Evolutionary conservation across 1,140 invertebrate genomes (phyloP), one percentile per base, ranked within the genome.

Genomic region (Zeugodacus cucurbitae): DNA sequence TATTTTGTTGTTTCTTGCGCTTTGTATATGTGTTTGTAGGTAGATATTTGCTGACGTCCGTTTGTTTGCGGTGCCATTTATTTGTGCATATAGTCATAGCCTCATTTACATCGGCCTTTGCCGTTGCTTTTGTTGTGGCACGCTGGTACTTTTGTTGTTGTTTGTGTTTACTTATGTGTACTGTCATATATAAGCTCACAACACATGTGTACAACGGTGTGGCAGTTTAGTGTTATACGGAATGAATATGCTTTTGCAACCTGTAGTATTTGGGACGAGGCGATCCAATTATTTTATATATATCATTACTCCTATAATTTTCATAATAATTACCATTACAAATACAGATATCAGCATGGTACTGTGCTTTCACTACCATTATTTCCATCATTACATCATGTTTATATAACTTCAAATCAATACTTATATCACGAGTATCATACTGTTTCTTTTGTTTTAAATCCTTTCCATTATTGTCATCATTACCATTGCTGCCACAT

Each of bases 41-140:
- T 37, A 26, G 8, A n/a, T 82, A 48, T 48, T 48, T 82, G 74
- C 74, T 82, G 74, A 44, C 11, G 74, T 82, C 74, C 41, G 41
- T 82, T 82, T 82, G 74, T 82, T 82, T 82, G 74, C 41, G 74
- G 74, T 82, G 41, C 74, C 48, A 82, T 48, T 82, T 82, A 48
- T 82, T 82, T 82, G 74, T 82, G n/a, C 41, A 82, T 82, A 48
- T 82, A 48, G 74, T 82, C 41, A 26, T 82, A 82, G 22, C 74
- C 74, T 82, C 37, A 82, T 82, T 82, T 48, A 26, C 41, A 82
- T 48, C 74, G 44, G 44, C 34, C 34, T 34, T 82, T 48, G 34
- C 20, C 26, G 41, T 82, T 32, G 62, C 20, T 74, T 32, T 74
- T 74, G 32, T 34, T 22, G 20, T 82, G 22, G 41, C n/a, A 62